Percentiles rank a stretch among this genome's conserved stretches.
Evolutionary conservation across 2,797 vertebrate species (phyloP).

Genomic region (Acestrorhynchus altus): DNA sequence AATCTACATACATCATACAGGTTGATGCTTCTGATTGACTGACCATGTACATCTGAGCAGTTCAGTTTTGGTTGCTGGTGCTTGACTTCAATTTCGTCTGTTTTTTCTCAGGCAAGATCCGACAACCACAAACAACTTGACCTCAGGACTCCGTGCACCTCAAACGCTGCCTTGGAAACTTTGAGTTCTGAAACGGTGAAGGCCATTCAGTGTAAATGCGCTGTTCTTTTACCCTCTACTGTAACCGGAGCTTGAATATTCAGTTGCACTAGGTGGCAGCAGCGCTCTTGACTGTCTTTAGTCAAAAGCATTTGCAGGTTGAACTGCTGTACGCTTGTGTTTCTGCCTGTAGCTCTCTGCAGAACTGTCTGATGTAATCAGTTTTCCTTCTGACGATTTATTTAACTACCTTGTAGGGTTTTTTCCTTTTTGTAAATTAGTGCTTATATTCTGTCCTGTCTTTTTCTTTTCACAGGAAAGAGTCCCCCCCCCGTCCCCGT

Average conservation of each 20-base stretch:
- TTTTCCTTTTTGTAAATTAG: background rate
- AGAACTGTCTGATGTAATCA: background rate
- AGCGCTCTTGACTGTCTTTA: background rate
- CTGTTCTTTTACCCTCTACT: background rate
- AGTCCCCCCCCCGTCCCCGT: too few species aligned
- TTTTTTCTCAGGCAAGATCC: slow-evolving; percentile 30
- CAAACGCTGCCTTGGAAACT: slow-evolving; percentile 51
- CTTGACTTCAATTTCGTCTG: too few species aligned
- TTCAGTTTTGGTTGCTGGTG: too few species aligned
- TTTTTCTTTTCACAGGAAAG: slow-evolving; percentile 15
- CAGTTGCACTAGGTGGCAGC: slow-evolving; percentile 14
- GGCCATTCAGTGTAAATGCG: background rate
- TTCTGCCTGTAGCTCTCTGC: background rate
- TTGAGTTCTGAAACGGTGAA: slow-evolving; percentile 19
- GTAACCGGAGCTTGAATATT: background rate
- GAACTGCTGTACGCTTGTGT: background rate
- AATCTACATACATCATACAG: too few species aligned
- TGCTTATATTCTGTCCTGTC: background rate
- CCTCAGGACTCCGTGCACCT: slow-evolving; percentile 39
- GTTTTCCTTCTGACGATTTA: background rate
- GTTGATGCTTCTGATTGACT: too few species aligned
- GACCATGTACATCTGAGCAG: too few species aligned
- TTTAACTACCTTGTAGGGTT: background rate
- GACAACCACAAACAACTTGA: slow-evolving; percentile 10
- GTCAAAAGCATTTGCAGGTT: background rate